Percentiles rank a stretch among this genome's conserved stretches.
Evolutionary conservation across 1,140 invertebrate species (phyloP).

Genomic region (Limonius californicus): DNA sequence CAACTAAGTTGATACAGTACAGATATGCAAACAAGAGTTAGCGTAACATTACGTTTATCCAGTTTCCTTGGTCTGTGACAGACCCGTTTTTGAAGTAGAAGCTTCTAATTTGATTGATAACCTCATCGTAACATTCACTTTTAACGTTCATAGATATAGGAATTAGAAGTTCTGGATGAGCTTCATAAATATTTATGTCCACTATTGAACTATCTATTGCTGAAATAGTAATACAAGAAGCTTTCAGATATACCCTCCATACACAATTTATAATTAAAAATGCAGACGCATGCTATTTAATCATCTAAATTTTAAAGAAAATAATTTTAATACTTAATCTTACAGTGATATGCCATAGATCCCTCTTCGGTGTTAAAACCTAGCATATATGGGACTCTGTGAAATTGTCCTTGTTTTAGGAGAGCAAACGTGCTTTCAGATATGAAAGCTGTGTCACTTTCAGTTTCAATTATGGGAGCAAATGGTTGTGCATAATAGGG

Average conservation of each 20-base stretch:
- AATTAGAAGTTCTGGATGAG: not conserved
- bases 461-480: constrained; percentile 26
- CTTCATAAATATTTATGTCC: not conserved
- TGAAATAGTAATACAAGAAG: not conserved
- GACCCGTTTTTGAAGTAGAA: not conserved
- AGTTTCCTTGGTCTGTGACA: not conserved
- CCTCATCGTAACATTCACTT: not conserved
- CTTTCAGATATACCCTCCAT: too few species aligned
- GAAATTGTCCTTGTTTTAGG: constrained; percentile 24
- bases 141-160: not conserved
- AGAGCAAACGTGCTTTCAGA: constrained; percentile 21
- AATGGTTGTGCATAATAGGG: constrained; percentile 24
- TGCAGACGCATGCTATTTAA: too few species aligned
- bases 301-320: too few species aligned
- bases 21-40: not conserved
- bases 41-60: not conserved
- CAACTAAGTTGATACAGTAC: not conserved
- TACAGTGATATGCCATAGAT: not conserved
- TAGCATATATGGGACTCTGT: constrained; percentile 27
- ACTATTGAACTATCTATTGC: not conserved
- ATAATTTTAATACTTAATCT: not conserved
- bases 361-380: constrained; percentile 28
- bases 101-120: not conserved
- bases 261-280: not conserved
- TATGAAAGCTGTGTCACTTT: constrained; percentile 22